A percentile compares a stretch with the other conserved stretches of the same genome.
Evolutionary conservation across 1,140 invertebrate species (phyloP).

Genomic region (Alviniconcha marisindica): DNA sequence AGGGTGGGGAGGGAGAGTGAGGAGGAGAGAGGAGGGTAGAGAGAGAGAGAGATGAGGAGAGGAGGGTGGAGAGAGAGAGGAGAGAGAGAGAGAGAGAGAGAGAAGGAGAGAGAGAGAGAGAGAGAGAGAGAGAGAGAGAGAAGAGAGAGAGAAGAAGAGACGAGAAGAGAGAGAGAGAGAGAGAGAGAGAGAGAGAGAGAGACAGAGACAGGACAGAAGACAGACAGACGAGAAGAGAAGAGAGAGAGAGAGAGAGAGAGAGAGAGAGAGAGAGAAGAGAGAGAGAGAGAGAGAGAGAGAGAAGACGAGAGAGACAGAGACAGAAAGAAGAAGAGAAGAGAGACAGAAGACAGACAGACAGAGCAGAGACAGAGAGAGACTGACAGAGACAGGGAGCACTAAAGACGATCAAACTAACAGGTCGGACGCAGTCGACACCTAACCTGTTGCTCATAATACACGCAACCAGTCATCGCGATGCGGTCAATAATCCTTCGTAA

Average conservation of each 20-base stretch:
- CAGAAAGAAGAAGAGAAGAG: neutral
- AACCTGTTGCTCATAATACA: too few species aligned
- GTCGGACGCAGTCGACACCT: too few species aligned
- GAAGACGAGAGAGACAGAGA: neutral
- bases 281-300: neutral
- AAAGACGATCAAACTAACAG: neutral
- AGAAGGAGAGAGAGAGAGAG: neutral
- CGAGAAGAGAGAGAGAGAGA: neutral
- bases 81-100: neutral
- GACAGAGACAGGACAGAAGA: neutral
- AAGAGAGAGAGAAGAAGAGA: neutral
- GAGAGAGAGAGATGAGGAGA: neutral
- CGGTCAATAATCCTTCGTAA: too few species aligned
- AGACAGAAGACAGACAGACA: constrained; percentile 8
- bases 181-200: constrained; percentile 12
- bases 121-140: neutral
- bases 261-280: neutral
- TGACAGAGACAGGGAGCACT: neutral
- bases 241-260: constrained; percentile 1
- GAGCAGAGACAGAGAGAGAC: neutral
- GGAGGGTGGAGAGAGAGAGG: neutral
- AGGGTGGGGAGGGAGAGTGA: neutral
- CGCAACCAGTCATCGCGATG: too few species aligned
- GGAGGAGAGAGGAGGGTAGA: neutral
- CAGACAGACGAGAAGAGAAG: neutral